phyloP scores from a whole-genome alignment of 1,140 invertebrate genomes.

The Vanessa atalanta region DNA sequence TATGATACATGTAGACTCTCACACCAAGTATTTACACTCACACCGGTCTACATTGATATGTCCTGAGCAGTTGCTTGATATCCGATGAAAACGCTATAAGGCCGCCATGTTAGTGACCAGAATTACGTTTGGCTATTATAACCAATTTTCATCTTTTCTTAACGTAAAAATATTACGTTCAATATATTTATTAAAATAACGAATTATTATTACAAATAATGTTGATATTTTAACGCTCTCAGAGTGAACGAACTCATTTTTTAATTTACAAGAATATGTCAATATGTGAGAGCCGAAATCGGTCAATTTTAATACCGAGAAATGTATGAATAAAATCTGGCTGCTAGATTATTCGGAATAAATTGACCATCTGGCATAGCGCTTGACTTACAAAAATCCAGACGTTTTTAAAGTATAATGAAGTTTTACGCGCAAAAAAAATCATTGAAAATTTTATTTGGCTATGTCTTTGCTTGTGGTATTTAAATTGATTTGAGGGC shows the following conservation, averaged over 20 bases:
- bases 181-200: too few relatives aligned
- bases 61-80: too few relatives aligned
- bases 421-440: constrained; percentile 35
- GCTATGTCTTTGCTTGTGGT: not conserved
- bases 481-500: not conserved
- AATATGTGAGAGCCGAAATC: not conserved
- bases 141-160: not conserved
- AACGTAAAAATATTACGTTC: not conserved
- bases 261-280: not conserved
- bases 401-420: constrained; percentile 46
- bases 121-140: too few relatives aligned
- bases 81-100: too few relatives aligned
- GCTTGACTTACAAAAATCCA: constrained; percentile 46
- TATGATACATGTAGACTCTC: too few relatives aligned
- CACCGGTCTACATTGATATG: too few relatives aligned
- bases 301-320: constrained; percentile 13
- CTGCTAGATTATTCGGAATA: constrained; percentile 36
- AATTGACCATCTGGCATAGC: constrained; percentile 44
- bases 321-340: constrained; percentile 23
- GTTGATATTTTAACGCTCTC: not conserved
- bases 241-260: not conserved
- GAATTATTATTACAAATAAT: not conserved
- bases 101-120: too few relatives aligned
- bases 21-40: too few relatives aligned
- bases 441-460: constrained; percentile 19